Evolutionary conservation across 2,113 vertebrate genomes (phyloP), one percentile per base, ranked within the genome.

Genomic region (Halcyon malimbica): DNA sequence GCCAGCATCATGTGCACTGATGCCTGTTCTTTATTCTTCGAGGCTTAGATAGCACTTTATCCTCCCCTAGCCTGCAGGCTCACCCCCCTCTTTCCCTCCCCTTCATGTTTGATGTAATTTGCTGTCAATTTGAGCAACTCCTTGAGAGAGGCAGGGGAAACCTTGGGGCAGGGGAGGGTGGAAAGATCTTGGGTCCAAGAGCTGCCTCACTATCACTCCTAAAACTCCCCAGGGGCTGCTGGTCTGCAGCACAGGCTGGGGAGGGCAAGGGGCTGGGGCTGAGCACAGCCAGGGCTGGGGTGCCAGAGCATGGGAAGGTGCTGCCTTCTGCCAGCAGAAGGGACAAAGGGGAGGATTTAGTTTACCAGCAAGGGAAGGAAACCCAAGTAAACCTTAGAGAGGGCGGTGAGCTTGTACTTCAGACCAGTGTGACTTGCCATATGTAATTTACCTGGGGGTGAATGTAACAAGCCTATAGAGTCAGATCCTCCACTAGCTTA

Each of bases 21-120:
- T 33, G 77, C 73, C 74, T 35, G 42, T 1, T 64, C 35, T 41
- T 18, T 1, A 3, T 9, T 10, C 21, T 1, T 23, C 1, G 1
- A 3, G 74, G 37, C 15, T 76, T 21, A 24, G 0, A 2, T 16
- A 68, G 75, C 82, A 8, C 64, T 92, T 87, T 35, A 17, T 17
- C 85, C 70, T 77, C 39, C 88, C 46, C 46, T 11, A 8, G 5
- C 42, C 83, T 25, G 65, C 83, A 29, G 16, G 21, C 16, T 23
- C 69, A 13, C 35, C 33, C 31, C 16, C 0, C n/a, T 23, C 46
- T 35, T 16, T 4, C 48, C 70, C 12, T 23, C 56, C 48, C 24
- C 29, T 44, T 1, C 5, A 0, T 7, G 18, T 56, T 33, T 23
- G 11, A 4, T 60, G 42, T 8, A 9, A 11, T 29, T 68, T 25